A percentile compares a stretch with the other conserved stretches of the same genome.
These are phyloP conservation scores for Caenorhabditis tropicalis DNA, from an alignment of 1,140 invertebrate species.

Conservation along the genomic window DNA sequence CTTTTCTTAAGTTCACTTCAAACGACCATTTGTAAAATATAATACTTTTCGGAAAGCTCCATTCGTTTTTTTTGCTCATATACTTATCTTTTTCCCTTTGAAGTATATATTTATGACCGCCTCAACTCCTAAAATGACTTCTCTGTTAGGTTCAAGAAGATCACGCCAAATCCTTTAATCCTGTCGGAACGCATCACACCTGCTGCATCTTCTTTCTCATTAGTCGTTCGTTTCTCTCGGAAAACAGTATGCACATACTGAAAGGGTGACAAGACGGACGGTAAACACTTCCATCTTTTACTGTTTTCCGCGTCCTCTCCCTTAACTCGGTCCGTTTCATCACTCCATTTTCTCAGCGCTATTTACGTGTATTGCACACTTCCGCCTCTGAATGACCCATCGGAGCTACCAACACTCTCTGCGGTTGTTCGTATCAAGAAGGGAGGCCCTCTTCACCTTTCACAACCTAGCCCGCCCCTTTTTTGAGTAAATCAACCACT, in stretches of 20 bases:
- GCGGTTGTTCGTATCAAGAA: constrained; percentile 12
- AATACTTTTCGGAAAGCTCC: neutral
- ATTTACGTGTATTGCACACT: constrained; percentile 38
- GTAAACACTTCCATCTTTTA: constrained; percentile 36
- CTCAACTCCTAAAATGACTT: too few species aligned
- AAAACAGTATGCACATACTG: constrained; percentile 24
- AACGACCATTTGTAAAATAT: too few species aligned
- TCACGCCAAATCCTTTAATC: neutral
- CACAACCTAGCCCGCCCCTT: neutral
- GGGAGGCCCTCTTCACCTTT: constrained; percentile 18
- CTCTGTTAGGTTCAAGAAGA: neutral
- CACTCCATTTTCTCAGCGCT: constrained; percentile 25
- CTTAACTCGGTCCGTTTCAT: neutral
- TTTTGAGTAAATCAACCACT: constrained; percentile 43
- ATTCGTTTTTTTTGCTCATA: neutral
- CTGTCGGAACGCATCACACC: constrained; percentile 14
- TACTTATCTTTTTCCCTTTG: neutral
- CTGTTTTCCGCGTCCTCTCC: constrained; percentile 25
- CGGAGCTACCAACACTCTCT: neutral
- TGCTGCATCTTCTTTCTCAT: constrained; percentile 19
- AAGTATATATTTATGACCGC: too few species aligned
- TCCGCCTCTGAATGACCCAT: constrained; percentile 26
- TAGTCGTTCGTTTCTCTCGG: neutral
- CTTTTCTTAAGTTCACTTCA: neutral
- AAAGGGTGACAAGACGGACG: constrained; percentile 40